Evolutionary conservation across 2,797 vertebrate species (phyloP).

Genomic region (Silurus lanzhouensis): DNA sequence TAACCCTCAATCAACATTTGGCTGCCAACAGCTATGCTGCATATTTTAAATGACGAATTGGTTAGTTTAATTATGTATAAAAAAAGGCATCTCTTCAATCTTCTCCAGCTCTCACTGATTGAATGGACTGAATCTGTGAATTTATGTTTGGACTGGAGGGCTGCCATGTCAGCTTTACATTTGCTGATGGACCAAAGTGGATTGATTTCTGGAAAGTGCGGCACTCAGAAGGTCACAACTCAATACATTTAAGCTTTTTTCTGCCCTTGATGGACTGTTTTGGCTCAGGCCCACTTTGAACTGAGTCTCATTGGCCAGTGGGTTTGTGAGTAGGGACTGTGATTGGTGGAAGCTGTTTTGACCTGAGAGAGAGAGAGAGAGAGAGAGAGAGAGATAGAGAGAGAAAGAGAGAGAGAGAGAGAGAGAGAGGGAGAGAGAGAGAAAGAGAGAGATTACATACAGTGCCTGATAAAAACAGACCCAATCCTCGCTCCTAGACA

Average conservation of each 20-base stretch:
- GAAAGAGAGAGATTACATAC: background rate
- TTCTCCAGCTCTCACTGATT: conserved; percentile 35
- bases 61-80: background rate
- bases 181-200: conserved; percentile 49
- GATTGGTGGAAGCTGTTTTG: conserved; percentile 29
- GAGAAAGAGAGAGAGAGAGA: conserved; percentile 18
- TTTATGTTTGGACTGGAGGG: conserved; percentile 33
- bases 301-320: conserved; percentile 28
- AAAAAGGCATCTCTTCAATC: background rate
- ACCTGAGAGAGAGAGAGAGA: background rate
- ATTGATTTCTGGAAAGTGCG: conserved; percentile 45
- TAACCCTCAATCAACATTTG: background rate
- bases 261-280: conserved; percentile 13
- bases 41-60: conserved; percentile 12
- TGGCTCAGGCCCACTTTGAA: conserved; percentile 18
- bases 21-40: background rate
- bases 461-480: conserved; percentile 5
- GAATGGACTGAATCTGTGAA: conserved; percentile 19
- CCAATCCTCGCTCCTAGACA: background rate
- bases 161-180: conserved; percentile 18
- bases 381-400: conserved; percentile 26
- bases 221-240: conserved; percentile 39
- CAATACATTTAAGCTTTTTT: conserved; percentile 30
- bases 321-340: background rate
- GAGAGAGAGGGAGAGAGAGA: background rate